Percentiles rank a stretch among this genome's conserved stretches.
Conservation (phyloP, 2,113 vertebrate species). For the Nesogale talazaci region DNA sequence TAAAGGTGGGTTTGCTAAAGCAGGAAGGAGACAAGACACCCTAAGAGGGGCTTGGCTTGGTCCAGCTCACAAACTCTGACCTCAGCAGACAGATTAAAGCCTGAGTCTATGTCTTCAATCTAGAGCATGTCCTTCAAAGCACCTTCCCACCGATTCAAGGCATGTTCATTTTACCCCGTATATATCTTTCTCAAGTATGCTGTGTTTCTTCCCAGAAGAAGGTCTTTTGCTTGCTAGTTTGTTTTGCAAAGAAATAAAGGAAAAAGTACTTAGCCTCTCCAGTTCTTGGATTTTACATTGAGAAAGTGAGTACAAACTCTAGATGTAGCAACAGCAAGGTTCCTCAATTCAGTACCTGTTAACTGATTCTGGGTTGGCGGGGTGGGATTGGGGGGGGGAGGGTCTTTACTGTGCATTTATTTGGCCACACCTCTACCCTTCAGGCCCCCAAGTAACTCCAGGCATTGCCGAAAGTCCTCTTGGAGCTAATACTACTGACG, state of each 20-base stretch:
- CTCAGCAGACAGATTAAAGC: neutral
- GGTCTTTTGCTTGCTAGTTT: no score
- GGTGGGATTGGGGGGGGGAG: neutral
- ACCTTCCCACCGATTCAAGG: no score
- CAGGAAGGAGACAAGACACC: conserved; percentile 61
- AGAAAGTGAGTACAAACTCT: neutral
- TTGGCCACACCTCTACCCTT: neutral
- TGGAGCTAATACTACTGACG: neutral
- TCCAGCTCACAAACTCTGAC: neutral
- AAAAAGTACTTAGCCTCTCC: no score
- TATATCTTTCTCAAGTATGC: no score
- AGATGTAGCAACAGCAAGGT: neutral
- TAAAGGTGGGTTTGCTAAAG: no score
- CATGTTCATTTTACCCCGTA: no score
- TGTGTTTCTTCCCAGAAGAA: no score
- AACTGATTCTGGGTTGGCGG: neutral
- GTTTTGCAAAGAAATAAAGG: no score
- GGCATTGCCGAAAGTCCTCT: neutral
- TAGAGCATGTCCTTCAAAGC: no score
- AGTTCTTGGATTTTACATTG: neutral
- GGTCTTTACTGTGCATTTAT: rapidly evolving
- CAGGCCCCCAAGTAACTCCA: neutral
- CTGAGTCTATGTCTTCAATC: neutral
- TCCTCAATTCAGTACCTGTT: neutral
- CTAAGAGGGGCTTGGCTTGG: conserved; percentile 48